A percentile compares a stretch with the other conserved stretches of the same genome.
Conservation (phyloP, 2,797 vertebrate genomes). For the Ctenochaetus hawaiiensis region DNA sequence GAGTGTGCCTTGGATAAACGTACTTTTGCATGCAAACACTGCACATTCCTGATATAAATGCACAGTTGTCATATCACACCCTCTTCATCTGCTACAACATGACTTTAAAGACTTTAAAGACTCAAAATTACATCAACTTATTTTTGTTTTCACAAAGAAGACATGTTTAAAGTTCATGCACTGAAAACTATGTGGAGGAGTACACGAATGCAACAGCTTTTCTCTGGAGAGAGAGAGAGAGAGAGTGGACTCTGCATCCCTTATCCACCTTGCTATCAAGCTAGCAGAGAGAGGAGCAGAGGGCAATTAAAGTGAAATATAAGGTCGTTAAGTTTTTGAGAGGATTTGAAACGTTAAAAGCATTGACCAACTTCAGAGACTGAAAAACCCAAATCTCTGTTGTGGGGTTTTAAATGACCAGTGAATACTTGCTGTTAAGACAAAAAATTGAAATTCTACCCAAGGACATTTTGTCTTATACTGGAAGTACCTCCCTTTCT, state of each 20-base stretch:
- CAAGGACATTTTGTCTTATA: constrained; percentile 45
- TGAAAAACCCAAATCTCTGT: constrained; percentile 44
- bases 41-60: constrained; percentile 22
- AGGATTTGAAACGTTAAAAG: constrained; percentile 72
- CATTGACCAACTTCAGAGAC: constrained; percentile 51
- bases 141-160: constrained; percentile 39
- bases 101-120: constrained; percentile 10
- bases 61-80: constrained; percentile 7
- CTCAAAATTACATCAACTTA: constrained; percentile 11
- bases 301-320: constrained; percentile 78
- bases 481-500: constrained; percentile 64
- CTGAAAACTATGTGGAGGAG: constrained; percentile 65
- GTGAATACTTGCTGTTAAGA: constrained; percentile 35
- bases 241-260: constrained; percentile 32
- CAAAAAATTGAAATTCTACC: constrained; percentile 48
- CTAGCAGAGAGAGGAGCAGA: constrained; percentile 39
- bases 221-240: not conserved
- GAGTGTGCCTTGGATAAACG: not conserved
- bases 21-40: constrained; percentile 15
- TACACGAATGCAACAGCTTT: constrained; percentile 49
- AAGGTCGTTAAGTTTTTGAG: constrained; percentile 61
- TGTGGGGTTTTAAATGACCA: constrained; percentile 38
- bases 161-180: constrained; percentile 45
- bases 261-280: constrained; percentile 56
- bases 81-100: constrained; percentile 16